These are phyloP conservation scores for Lepus americanus DNA, from an alignment of 2,113 vertebrate genomes.

Conservation along the genomic window DNA sequence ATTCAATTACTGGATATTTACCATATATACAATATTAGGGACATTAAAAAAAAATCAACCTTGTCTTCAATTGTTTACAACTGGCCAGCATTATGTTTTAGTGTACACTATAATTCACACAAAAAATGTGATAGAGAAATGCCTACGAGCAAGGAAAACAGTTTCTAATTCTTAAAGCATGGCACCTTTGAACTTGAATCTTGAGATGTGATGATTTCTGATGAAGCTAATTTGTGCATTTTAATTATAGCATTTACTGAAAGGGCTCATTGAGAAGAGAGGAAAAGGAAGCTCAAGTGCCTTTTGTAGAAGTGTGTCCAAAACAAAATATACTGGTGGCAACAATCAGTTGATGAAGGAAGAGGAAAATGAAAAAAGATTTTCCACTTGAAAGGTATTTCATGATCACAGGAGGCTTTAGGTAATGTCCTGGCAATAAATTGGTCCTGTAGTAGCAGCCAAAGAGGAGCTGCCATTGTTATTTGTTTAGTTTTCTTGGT, in stretches of 20 bases:
- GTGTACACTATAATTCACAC: neutral
- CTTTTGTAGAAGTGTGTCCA: conserved; percentile 45
- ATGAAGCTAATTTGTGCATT: conserved; percentile 61
- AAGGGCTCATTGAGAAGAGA: conserved; percentile 53
- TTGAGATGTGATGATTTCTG: conserved; percentile 48
- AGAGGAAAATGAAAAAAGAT: conserved; percentile 14
- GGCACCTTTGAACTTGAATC: conserved; percentile 52
- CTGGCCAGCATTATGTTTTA: neutral
- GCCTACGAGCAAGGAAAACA: neutral
- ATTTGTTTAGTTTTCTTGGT: conserved; percentile 23
- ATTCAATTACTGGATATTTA: neutral
- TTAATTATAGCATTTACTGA: conserved; percentile 65
- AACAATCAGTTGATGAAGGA: conserved; percentile 46
- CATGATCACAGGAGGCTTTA: neutral
- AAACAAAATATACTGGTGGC: conserved; percentile 42
- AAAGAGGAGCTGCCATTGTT: neutral
- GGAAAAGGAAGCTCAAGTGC: conserved; percentile 10
- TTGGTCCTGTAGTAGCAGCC: neutral
- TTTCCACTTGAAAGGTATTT: conserved; percentile 35
- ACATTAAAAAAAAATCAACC: neutral
- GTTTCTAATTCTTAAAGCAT: conserved; percentile 48
- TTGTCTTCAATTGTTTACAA: neutral
- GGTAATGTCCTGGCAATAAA: neutral
- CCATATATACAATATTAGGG: neutral
- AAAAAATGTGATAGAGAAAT: conserved; percentile 27